Conservation (phyloP, 1,140 invertebrate genomes). For the Adoxophyes honmai region DNA sequence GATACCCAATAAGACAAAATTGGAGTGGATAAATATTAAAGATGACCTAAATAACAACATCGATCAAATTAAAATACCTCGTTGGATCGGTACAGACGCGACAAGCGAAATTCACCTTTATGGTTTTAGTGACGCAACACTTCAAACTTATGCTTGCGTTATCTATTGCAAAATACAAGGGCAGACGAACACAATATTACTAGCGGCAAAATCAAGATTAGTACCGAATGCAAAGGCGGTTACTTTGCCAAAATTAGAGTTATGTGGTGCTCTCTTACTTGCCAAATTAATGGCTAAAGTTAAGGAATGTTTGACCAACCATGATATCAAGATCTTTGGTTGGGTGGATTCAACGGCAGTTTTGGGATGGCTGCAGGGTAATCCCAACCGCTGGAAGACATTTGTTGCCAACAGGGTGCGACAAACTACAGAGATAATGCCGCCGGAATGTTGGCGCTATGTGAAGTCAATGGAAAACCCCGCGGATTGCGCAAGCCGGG, state of each 20-base stretch:
- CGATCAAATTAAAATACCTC: constrained; percentile 9
- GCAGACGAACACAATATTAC: not conserved
- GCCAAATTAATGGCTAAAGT: constrained; percentile 27
- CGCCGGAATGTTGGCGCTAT: constrained; percentile 53
- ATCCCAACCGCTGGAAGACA: constrained; percentile 35
- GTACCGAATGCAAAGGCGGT: constrained; percentile 19
- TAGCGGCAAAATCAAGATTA: constrained; percentile 28
- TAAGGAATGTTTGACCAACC: constrained; percentile 1
- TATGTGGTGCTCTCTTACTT: constrained; percentile 43
- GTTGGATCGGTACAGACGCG: not conserved
- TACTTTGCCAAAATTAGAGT: constrained; percentile 35
- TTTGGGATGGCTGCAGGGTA: constrained; percentile 44
- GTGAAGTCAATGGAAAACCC: constrained; percentile 58
- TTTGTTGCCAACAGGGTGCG: constrained; percentile 62
- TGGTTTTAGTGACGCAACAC: constrained; percentile 56
- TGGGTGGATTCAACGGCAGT: constrained; percentile 60
- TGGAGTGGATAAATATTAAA: not conserved
- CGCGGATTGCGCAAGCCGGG: constrained; percentile 60
- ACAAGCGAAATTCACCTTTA: constrained; percentile 30
- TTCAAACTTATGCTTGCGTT: constrained; percentile 45
- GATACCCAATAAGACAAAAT: not conserved
- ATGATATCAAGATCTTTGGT: constrained; percentile 26
- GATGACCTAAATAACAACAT: not conserved
- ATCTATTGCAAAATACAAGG: constrained; percentile 42
- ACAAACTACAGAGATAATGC: constrained; percentile 39